Evolutionary conservation across 2,113 vertebrate species (phyloP).

Genomic region (Plectropomus leopardus): DNA sequence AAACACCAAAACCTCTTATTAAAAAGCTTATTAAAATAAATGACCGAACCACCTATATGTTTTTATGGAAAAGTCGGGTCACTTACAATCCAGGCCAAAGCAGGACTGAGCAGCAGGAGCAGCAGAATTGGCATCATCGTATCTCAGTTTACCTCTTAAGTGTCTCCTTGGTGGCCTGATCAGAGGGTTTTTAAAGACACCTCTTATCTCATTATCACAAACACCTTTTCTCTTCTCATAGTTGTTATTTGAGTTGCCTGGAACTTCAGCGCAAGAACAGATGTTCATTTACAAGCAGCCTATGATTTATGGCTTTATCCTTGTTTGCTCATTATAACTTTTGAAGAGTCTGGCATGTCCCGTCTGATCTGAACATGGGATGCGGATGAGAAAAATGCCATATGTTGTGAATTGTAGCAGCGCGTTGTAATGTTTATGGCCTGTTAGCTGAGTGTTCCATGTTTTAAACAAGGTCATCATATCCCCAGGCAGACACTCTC

Average conservation of each 20-base stretch:
- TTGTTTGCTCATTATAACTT: constrained; percentile 46
- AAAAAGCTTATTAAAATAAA: neutral
- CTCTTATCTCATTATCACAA: constrained; percentile 64
- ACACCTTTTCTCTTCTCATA: constrained; percentile 61
- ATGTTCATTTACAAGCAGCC: neutral
- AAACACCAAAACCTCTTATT: neutral
- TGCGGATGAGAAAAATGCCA: constrained; percentile 57
- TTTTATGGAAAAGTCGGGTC: neutral
- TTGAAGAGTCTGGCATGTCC: neutral
- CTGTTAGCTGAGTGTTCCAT: neutral
- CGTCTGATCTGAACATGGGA: neutral
- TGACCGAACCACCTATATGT: accelerated
- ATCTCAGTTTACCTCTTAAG: constrained; percentile 32
- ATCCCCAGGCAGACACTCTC: neutral
- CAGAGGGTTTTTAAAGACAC: constrained; percentile 67
- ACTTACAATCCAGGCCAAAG: constrained; percentile 77
- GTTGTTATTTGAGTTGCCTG: constrained; percentile 7
- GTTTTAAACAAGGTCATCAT: neutral
- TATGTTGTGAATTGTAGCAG: neutral
- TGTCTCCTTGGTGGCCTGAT: neutral
- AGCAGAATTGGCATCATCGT: constrained; percentile 59
- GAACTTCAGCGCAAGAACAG: neutral
- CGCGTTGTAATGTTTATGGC: constrained; percentile 4
- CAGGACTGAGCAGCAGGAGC: constrained; percentile 58
- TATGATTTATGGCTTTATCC: neutral